These are phyloP conservation scores for Lophius piscatorius DNA, from an alignment of 2,113 vertebrate species.

Conservation along the genomic window DNA sequence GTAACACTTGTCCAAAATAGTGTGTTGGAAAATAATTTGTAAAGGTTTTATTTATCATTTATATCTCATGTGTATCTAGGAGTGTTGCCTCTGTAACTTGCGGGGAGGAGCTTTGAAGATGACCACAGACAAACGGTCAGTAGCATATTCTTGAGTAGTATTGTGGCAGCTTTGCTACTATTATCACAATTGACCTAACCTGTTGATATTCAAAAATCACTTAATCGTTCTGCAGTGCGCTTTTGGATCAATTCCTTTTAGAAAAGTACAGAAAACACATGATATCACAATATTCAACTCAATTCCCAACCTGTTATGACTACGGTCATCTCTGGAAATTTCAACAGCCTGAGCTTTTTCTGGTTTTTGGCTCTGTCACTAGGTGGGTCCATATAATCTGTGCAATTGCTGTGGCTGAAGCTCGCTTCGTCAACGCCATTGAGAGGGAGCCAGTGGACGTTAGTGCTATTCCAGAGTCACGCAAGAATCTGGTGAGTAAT, in stretches of 20 bases:
- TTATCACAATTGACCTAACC: neutral
- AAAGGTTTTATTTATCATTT: neutral
- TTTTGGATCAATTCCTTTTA: too few species aligned
- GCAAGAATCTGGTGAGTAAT: conserved; percentile 89
- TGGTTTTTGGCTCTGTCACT: conserved; percentile 15
- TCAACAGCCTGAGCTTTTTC: too few species aligned
- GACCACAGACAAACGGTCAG: conserved; percentile 89
- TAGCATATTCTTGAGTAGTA: neutral
- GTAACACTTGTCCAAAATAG: conserved; percentile 31
- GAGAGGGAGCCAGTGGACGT: conserved; percentile 93
- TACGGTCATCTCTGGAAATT: too few species aligned
- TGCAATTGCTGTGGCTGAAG: conserved; percentile 92
- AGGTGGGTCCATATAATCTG: conserved; percentile 98
- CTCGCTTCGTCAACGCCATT: conserved; percentile 86
- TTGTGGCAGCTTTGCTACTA: neutral
- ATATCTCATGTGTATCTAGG: conserved; percentile 77
- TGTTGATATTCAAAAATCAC: too few species aligned
- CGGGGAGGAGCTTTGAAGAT: conserved; percentile 93
- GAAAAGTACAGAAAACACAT: too few species aligned
- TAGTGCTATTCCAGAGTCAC: conserved; percentile 88
- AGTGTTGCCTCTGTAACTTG: conserved; percentile 94
- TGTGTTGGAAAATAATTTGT: too few species aligned
- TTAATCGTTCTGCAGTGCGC: too few species aligned
- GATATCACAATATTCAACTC: too few species aligned
- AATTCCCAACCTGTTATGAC: too few species aligned